phyloP scores from a whole-genome alignment of 2,888 invertebrate species.

The Eupithecia insigniata region DNA sequence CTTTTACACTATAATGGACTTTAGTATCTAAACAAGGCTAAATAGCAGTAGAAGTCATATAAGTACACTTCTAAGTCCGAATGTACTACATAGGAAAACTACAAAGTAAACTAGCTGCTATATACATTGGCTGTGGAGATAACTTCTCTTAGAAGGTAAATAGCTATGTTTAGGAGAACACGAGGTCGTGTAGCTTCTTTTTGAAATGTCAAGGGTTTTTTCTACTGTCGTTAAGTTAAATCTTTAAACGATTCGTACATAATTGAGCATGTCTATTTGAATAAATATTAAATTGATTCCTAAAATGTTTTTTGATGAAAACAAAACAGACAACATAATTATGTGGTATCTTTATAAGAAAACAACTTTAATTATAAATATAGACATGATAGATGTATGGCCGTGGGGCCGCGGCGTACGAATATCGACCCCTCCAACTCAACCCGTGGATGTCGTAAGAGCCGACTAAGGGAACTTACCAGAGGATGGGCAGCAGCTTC shows the following conservation, averaged over 20 bases:
- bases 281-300: conserved; percentile 7
- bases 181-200: conserved; percentile 65
- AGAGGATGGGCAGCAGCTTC: too few relatives aligned
- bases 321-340: background rate
- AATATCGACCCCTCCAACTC: too few relatives aligned
- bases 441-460: too few relatives aligned
- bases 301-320: background rate
- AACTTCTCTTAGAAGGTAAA: conserved; percentile 65
- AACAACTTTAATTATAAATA: background rate
- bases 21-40: background rate
- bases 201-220: conserved; percentile 78
- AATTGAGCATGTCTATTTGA: conserved; percentile 45
- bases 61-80: background rate
- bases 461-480: too few relatives aligned
- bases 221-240: conserved; percentile 56
- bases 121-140: conserved; percentile 22
- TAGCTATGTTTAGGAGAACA: conserved; percentile 61
- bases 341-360: background rate
- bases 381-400: background rate
- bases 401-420: too few relatives aligned
- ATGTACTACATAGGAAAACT: background rate
- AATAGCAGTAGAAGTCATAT: background rate
- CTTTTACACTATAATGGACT: background rate
- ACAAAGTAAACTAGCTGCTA: conserved; percentile 12
- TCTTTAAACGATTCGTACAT: conserved; percentile 37